Base-by-base conservation (phyloP, 2,797 vertebrate genomes). In the Eupleurogrammus muticus region DNA sequence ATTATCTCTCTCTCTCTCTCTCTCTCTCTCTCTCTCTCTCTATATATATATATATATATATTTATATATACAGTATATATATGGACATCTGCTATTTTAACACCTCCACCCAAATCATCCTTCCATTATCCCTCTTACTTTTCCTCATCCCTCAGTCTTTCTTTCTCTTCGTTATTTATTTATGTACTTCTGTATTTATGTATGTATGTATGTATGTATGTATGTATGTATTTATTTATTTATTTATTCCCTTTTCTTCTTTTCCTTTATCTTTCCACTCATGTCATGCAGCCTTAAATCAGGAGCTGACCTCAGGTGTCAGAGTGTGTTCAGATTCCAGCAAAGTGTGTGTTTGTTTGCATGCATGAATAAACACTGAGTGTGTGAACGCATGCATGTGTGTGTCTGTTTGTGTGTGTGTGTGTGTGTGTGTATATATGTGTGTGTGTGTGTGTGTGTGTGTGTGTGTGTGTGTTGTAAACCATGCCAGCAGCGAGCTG, bases 291-390 rank as follows among this genome's bases (percentile, higher is more conserved):
- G 54, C 70, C 75, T 86, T 60, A 83, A 69, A 85, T 86, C 87
- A 81, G 77, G 70, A 74, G 58, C 54, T 86, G 82, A 87, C 83
- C 80, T 86, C 77, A 82, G 81, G 77, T 82, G 83, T 86, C 84
- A 78, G 52, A 67, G 65, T 66, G 61, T 69, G 55, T 65, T 66
- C 55, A 75, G 75, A 78, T 75, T 75, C 72, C 69, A 81, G 62
- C 66, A 60, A 32, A n/a, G 66, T 46, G 40, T 74, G 66, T 59
- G 64, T 47, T 5, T 34, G 5, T 57, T n/a, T 57, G 34, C 55
- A 40, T 42, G 34, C 19, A 21, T 20, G 6, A n/a, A 12, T 19
- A 40, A 19, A 20, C 38, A 40, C 38, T 44, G 44, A 3, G 1
- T 28, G 36, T 36, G 38, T 51, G 50, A n/a, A n/a, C n/a, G n/a